These are phyloP conservation scores for Mallotus villosus DNA, from an alignment of 2,797 vertebrate species.

Conservation along the genomic window DNA sequence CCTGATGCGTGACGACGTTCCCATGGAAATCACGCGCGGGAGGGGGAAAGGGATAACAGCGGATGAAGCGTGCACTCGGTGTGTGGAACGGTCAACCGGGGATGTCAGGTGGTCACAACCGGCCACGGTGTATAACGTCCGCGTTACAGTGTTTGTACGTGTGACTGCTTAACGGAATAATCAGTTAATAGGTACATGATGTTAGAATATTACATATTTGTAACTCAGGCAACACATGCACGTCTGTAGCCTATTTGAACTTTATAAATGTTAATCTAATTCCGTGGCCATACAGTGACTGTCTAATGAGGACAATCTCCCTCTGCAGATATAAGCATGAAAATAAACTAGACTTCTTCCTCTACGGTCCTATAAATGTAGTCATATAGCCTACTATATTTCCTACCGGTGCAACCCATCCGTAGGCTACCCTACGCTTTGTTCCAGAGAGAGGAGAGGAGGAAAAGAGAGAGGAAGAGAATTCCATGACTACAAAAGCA, in stretches of 20 bases:
- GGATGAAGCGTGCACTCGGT: conserved; percentile 55
- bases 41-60: conserved; percentile 53
- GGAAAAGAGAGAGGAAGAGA: conserved; percentile 61
- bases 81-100: conserved; percentile 27
- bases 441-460: conserved; percentile 56
- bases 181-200: no score
- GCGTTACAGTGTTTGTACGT: neutral
- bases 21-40: conserved; percentile 69
- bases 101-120: neutral
- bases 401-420: conserved; percentile 62
- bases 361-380: conserved; percentile 66
- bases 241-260: no score
- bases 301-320: conserved; percentile 18
- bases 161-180: no score
- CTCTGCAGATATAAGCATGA: conserved; percentile 40
- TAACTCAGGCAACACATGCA: neutral
- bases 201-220: neutral
- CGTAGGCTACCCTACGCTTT: conserved; percentile 61
- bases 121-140: neutral
- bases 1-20: conserved; percentile 65
- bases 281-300: conserved; percentile 7
- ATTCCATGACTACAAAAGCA: conserved; percentile 81
- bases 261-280: neutral
- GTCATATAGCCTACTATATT: conserved; percentile 65
- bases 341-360: conserved; percentile 47